Percentiles rank a stretch among this genome's conserved stretches.
Evolutionary conservation across 2,113 vertebrate species (phyloP).

Genomic region (Malurus melanocephalus): DNA sequence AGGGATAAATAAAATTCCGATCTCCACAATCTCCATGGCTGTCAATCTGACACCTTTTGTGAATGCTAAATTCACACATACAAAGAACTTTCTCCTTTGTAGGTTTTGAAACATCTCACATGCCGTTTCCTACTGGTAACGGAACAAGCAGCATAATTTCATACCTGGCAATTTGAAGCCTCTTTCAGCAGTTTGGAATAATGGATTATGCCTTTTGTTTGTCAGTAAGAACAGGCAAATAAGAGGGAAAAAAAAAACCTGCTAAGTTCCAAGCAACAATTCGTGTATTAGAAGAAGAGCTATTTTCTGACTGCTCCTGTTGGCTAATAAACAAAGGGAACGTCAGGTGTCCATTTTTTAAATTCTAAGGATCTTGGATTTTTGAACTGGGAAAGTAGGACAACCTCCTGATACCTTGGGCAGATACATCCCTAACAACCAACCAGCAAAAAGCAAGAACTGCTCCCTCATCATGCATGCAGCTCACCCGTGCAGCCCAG

Average conservation of each 20-base stretch:
- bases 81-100: slow-evolving; percentile 61
- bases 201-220: slow-evolving; percentile 44
- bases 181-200: slow-evolving; percentile 48
- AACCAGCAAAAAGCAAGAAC: neutral
- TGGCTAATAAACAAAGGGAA: slow-evolving; percentile 23
- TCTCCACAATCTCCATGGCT: slow-evolving; percentile 39
- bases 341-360: neutral
- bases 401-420: slow-evolving; percentile 19
- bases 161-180: slow-evolving; percentile 50
- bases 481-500: slow-evolving; percentile 18
- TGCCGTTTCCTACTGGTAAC: slow-evolving; percentile 18
- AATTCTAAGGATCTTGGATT: neutral
- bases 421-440: slow-evolving; percentile 20
- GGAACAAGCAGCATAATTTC: slow-evolving; percentile 46
- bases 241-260: neutral
- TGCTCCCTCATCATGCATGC: slow-evolving; percentile 41
- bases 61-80: slow-evolving; percentile 55
- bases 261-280: slow-evolving; percentile 19
- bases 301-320: neutral
- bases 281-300: slow-evolving; percentile 3
- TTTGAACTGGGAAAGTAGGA: slow-evolving; percentile 40
- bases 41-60: slow-evolving; percentile 59
- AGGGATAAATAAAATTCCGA: slow-evolving; percentile 46
- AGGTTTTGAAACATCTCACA: slow-evolving; percentile 43
- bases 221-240: slow-evolving; percentile 27